Conservation (phyloP, 2,888 invertebrate genomes). For the Spicauda simplicius region DNA sequence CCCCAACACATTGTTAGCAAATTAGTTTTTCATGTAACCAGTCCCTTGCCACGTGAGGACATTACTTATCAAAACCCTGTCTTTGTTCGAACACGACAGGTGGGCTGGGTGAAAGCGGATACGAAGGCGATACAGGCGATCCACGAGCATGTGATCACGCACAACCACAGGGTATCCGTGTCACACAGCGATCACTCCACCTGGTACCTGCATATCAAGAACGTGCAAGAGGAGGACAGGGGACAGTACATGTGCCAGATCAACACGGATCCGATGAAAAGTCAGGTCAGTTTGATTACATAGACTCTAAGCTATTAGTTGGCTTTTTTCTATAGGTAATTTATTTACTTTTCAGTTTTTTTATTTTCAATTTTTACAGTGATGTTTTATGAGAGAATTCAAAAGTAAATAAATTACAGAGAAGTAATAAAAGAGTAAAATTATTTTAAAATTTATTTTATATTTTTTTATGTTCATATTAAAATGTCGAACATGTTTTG, state of each 20-base stretch:
- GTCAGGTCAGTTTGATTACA: constrained; percentile 85
- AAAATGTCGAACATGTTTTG: too few relatives aligned
- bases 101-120: constrained; percentile 94
- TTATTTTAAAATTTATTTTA: too few relatives aligned
- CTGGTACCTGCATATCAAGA: constrained; percentile 93
- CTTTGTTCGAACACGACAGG: constrained; percentile 74
- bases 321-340: too few relatives aligned
- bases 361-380: too few relatives aligned
- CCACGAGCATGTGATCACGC: constrained; percentile 94
- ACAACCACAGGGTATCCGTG: constrained; percentile 91
- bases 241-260: constrained; percentile 95
- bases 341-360: too few relatives aligned
- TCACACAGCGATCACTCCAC: constrained; percentile 91
- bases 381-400: too few relatives aligned
- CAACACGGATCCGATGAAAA: constrained; percentile 95
- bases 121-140: constrained; percentile 94
- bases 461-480: too few relatives aligned
- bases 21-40: background rate
- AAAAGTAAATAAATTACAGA: too few relatives aligned
- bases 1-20: constrained; percentile 20
- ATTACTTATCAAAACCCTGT: constrained; percentile 9
- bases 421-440: too few relatives aligned
- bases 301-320: background rate
- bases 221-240: constrained; percentile 91
- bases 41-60: constrained; percentile 9